Evolutionary conservation across 2,888 invertebrate species (phyloP).

Genomic region (Hydropsyche betteni): DNA sequence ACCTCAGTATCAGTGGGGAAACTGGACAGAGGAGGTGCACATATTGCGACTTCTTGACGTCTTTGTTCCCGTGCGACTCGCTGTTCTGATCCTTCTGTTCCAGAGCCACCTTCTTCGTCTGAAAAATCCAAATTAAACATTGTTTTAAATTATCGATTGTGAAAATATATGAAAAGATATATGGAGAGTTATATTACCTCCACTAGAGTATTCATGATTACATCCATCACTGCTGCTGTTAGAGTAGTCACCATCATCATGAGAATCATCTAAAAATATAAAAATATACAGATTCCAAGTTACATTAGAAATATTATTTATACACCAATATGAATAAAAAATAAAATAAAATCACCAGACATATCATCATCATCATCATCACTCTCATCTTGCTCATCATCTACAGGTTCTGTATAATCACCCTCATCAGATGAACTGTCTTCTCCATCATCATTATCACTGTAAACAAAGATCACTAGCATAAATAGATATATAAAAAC

Average conservation of each 20-base stretch:
- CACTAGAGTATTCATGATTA: constrained; percentile 60
- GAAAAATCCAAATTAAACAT: constrained; percentile 14
- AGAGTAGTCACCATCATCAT: constrained; percentile 35
- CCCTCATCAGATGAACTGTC: constrained; percentile 62
- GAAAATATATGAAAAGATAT: not conserved
- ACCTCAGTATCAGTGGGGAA: constrained; percentile 58
- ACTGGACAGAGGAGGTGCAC: constrained; percentile 58
- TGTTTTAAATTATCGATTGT: constrained; percentile 3
- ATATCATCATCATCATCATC: constrained; percentile 52
- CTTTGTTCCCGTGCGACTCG: constrained; percentile 63
- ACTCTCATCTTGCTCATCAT: constrained; percentile 54
- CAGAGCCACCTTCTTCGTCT: constrained; percentile 70
- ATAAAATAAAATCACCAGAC: not conserved
- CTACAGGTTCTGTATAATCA: constrained; percentile 54
- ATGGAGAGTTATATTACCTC: constrained; percentile 54
- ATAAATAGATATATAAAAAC: not conserved
- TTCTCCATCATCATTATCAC: constrained; percentile 70
- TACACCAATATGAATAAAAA: not conserved
- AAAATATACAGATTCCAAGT: not conserved
- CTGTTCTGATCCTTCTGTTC: constrained; percentile 67
- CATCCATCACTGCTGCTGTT: constrained; percentile 54
- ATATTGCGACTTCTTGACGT: constrained; percentile 58
- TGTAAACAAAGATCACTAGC: constrained; percentile 32
- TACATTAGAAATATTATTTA: not conserved
- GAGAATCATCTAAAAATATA: constrained; percentile 37